Conservation (phyloP, 37 sponge, comb jelly and placozoan genomes). For the Oopsacas minuta region DNA sequence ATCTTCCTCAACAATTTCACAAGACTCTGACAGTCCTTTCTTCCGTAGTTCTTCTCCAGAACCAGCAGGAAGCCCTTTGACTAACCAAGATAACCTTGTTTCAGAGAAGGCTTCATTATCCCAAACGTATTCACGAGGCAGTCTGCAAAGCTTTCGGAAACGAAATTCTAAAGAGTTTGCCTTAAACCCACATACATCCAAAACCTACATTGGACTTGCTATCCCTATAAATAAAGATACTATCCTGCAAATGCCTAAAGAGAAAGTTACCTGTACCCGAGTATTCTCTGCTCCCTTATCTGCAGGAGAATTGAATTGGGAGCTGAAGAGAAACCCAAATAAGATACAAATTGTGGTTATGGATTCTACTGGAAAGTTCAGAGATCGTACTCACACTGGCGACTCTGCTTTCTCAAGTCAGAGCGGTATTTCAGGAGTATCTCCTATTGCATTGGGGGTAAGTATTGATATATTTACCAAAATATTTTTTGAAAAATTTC, state of each 20-base stretch:
- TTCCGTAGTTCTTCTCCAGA: neutral
- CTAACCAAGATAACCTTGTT: neutral
- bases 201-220: neutral
- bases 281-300: neutral
- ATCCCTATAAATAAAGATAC: neutral
- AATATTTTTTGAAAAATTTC: too few species aligned
- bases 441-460: neutral
- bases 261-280: neutral
- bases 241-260: neutral
- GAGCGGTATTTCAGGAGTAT: neutral
- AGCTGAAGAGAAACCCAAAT: slow-evolving; percentile 8
- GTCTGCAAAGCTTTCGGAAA: neutral
- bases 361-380: slow-evolving; percentile 1
- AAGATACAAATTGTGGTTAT: neutral
- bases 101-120: neutral
- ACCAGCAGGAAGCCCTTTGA: neutral
- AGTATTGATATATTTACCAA: too few species aligned
- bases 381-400: neutral
- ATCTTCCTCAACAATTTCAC: neutral
- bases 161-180: neutral
- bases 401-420: slow-evolving; percentile 15
- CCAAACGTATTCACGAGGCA: neutral
- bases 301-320: neutral
- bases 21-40: neutral
- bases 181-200: neutral